These are phyloP conservation scores for Tokudaia tokunoshimensis DNA, from an alignment of 2,797 vertebrate genomes.

Conservation along the genomic window DNA sequence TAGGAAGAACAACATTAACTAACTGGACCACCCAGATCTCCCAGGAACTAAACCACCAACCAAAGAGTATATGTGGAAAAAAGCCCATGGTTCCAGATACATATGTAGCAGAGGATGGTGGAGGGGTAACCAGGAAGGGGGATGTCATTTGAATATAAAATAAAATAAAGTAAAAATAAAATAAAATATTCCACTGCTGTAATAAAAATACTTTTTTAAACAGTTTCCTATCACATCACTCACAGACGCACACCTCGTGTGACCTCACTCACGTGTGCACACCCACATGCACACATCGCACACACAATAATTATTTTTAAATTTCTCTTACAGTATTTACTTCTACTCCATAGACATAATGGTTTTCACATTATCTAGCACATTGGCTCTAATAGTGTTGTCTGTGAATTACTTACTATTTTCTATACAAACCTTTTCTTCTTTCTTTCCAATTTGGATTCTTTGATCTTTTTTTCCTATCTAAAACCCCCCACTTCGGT, in stretches of 20 bases:
- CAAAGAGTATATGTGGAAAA: too few species aligned
- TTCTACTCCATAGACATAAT: neutral
- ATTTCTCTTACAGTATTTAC: neutral
- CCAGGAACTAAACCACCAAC: too few species aligned
- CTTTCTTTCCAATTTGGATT: neutral
- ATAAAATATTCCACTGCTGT: too few species aligned
- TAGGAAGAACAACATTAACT: too few species aligned
- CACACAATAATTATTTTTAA: neutral
- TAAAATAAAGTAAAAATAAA: too few species aligned
- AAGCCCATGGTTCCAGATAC: too few species aligned
- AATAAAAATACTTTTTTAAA: too few species aligned
- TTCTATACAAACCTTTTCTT: neutral
- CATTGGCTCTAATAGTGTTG: neutral
- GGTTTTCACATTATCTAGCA: neutral
- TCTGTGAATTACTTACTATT: neutral
- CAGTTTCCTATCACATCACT: neutral
- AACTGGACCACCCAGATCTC: too few species aligned
- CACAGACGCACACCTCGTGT: neutral
- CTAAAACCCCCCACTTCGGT: neutral
- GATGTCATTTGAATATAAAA: neutral
- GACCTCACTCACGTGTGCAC: neutral
- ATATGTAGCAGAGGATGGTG: neutral
- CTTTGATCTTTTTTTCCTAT: neutral
- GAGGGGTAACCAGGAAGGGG: neutral
- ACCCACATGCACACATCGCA: neutral